phyloP scores from a whole-genome alignment of 2,113 vertebrate species.

The Puntigrus tetrazona region DNA sequence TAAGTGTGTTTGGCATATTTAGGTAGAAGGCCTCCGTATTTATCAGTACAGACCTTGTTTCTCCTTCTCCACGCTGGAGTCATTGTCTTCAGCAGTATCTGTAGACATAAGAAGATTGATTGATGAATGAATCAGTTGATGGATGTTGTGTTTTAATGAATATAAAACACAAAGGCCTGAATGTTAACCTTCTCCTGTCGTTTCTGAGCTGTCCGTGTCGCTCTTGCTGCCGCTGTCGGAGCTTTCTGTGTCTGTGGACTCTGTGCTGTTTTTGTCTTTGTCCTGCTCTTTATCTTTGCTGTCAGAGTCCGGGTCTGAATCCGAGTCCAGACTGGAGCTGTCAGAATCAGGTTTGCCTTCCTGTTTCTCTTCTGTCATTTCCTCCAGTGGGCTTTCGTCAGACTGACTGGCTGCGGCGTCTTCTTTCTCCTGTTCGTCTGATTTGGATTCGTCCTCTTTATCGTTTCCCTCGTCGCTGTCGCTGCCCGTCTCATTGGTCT shows the following conservation, averaged over 20 bases:
- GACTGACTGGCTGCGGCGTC: slow-evolving; percentile 9
- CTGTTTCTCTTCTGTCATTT: slow-evolving; percentile 11
- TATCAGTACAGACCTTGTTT: slow-evolving; percentile 1
- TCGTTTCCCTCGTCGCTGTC: slow-evolving; percentile 14
- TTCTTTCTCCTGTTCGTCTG: slow-evolving; percentile 19
- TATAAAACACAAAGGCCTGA: neutral
- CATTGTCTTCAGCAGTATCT: neutral
- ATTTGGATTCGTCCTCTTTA: slow-evolving; percentile 12
- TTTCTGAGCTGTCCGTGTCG: slow-evolving; percentile 48
- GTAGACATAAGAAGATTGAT: neutral
- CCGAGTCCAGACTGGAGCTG: neutral
- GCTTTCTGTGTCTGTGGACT: slow-evolving; percentile 46
- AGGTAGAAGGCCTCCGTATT: neutral
- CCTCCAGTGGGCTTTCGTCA: neutral
- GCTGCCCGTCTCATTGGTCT: neutral
- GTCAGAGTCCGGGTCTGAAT: neutral
- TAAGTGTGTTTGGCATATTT: neutral
- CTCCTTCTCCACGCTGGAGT: slow-evolving; percentile 7
- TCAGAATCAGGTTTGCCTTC: slow-evolving; percentile 26
- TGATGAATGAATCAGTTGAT: neutral
- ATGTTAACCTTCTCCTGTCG: slow-evolving; percentile 39
- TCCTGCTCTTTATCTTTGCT: slow-evolving; percentile 45
- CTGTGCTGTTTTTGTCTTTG: slow-evolving; percentile 32
- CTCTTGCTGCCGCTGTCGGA: slow-evolving; percentile 34
- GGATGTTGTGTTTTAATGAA: neutral